Evolutionary conservation across 2,113 vertebrate species (phyloP).

Genomic region (Actinemys pallida): DNA sequence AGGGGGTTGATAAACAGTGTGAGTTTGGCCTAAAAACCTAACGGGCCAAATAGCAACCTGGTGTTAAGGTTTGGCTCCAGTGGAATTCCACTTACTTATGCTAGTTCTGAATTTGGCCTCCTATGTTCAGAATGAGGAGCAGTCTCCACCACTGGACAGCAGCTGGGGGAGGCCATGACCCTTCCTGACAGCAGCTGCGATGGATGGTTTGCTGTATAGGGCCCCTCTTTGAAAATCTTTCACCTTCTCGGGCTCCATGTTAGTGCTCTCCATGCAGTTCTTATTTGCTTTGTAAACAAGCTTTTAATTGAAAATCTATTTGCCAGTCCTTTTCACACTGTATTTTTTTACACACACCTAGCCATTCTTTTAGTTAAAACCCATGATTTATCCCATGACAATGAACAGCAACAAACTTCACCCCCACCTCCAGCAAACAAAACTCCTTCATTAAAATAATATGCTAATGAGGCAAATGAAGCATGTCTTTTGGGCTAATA

Average conservation of each 20-base stretch:
- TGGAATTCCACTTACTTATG: not conserved
- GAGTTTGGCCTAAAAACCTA: not conserved
- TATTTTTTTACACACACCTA: constrained; percentile 67
- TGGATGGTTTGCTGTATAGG: not conserved
- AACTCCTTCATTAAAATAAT: constrained; percentile 23
- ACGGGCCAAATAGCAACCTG: not conserved
- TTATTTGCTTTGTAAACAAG: constrained; percentile 61
- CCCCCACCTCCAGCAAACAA: constrained; percentile 24
- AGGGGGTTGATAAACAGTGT: not conserved
- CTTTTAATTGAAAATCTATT: constrained; percentile 58
- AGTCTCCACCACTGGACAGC: rapidly evolving
- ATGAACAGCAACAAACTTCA: constrained; percentile 43
- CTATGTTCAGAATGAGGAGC: not conserved
- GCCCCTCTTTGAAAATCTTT: not conserved
- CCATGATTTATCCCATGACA: constrained; percentile 67
- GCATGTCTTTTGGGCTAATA: constrained; percentile 53
- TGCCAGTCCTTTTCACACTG: constrained; percentile 61
- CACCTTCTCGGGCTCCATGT: constrained; percentile 12
- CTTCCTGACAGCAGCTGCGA: not conserved
- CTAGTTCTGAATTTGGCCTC: not conserved
- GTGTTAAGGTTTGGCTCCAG: not conserved
- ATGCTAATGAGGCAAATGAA: constrained; percentile 43
- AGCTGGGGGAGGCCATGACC: not conserved
- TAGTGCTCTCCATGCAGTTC: constrained; percentile 21
- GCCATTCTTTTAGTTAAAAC: constrained; percentile 65